phyloP scores from a whole-genome alignment of 2,888 invertebrate species.

The Bombylius discolor region DNA sequence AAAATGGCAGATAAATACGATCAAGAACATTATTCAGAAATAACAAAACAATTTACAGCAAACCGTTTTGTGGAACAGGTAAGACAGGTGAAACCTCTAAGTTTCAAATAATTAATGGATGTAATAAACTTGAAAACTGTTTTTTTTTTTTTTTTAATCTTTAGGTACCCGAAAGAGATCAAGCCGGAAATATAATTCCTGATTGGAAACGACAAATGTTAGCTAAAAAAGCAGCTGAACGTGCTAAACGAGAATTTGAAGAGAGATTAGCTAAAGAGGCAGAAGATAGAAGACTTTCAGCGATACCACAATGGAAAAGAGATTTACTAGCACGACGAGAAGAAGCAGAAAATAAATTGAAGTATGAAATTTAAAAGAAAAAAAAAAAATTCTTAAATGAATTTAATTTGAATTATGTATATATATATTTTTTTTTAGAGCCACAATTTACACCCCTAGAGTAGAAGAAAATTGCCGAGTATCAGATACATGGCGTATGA shows the following conservation, averaged over 20 bases:
- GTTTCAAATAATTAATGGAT: background rate
- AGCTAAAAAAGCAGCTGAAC: conserved; percentile 87
- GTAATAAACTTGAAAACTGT: conserved; percentile 1
- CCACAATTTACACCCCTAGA: conserved; percentile 58
- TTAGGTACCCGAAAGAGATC: conserved; percentile 79
- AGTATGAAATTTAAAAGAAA: conserved; percentile 39
- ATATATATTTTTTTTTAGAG: conserved; percentile 28
- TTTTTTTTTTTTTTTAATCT: conserved; percentile 14
- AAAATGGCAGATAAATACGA: conserved; percentile 72
- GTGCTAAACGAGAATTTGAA: conserved; percentile 80
- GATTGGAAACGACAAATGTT: conserved; percentile 93
- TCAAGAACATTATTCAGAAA: conserved; percentile 71
- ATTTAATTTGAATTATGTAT: no score
- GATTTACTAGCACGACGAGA: conserved; percentile 74
- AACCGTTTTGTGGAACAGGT: conserved; percentile 86
- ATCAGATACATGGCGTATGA: conserved; percentile 37
- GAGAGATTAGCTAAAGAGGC: conserved; percentile 72
- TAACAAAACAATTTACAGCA: conserved; percentile 70
- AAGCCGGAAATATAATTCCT: conserved; percentile 78
- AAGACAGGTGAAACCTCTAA: conserved; percentile 26
- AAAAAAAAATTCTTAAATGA: background rate
- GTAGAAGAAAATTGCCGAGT: conserved; percentile 44
- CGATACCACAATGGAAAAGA: conserved; percentile 90
- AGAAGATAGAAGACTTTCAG: conserved; percentile 68
- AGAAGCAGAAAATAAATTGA: conserved; percentile 60